Base-by-base conservation (phyloP, 2,113 vertebrate species). In the Pampusana beccarii region DNA sequence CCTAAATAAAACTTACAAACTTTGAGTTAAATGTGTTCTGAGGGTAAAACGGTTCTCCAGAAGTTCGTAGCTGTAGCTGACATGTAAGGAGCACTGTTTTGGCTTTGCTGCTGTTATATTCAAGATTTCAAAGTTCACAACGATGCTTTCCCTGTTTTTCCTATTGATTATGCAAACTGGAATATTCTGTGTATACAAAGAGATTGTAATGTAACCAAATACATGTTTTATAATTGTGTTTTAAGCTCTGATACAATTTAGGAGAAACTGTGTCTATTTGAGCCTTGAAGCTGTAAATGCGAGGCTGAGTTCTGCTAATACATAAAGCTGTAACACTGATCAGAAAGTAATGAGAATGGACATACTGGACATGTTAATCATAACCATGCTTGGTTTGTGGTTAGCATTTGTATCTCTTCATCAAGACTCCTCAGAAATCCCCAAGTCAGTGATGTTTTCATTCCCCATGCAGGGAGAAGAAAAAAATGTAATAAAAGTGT, bases 191-290 rank as follows among this genome's bases (percentile, higher is more conserved):
- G 42, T 78, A 57, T 44, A 64, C 48, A 79, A 48, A 95, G 69
- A 86, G 53, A n/a, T 78, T 88, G 67, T n/a, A 67, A 4, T 80
- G 20, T 67, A 86, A 92, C 95, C 91, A 92, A 91, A 86, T 34
- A 48, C n/a, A 53, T 42, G 60, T 88, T 94, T 93, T 93, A 78
- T 67, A 78, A 74, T 83, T 80, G 34, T 34, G 64, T 78, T 88
- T 88, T 90, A 90, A 84, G 61, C 64, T 95, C 69, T 88, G 70
- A 28, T 65, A 33, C 24, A 44, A 44, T 86, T 94, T 86, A 91
- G 67, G 44, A 82, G 69, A 80, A 83, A 34, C 57, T 60, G 34
- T 70, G 19, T 53, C 67, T 56, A 3, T 91, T 53, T 86, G 66
- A 94, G 58, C 38, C 34, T 72, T 6, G 13, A 81, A 90, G 74